phyloP scores from a whole-genome alignment of 2,888 invertebrate genomes.

The Rotaria macrura region DNA sequence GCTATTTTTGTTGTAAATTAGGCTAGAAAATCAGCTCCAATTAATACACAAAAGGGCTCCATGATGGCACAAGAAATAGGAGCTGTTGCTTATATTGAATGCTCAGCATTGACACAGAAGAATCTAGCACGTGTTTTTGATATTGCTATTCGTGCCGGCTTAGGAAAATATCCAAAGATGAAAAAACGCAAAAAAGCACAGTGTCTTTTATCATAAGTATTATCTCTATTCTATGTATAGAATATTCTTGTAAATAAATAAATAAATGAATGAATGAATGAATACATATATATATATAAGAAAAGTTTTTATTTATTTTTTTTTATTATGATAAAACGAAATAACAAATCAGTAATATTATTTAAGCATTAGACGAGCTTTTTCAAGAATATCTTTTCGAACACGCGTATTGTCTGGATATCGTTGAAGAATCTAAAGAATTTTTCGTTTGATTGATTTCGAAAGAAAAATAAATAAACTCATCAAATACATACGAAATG shows the following conservation, averaged over 20 bases:
- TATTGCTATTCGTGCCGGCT: conserved; percentile 85
- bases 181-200: background rate
- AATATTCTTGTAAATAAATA: background rate
- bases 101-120: conserved; percentile 92
- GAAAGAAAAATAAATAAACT: background rate
- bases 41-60: conserved; percentile 28
- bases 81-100: conserved; percentile 66
- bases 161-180: conserved; percentile 52
- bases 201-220: background rate
- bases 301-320: no score
- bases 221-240: background rate
- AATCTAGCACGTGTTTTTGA: conserved; percentile 97
- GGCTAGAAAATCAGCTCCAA: conserved; percentile 19
- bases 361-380: conserved; percentile 26
- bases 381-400: conserved; percentile 32
- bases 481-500: conserved; percentile 54
- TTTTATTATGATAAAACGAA: no score
- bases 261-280: background rate
- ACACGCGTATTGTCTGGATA: conserved; percentile 33
- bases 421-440: conserved; percentile 27
- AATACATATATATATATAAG: background rate
- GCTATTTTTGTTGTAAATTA: background rate
- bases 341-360: background rate
- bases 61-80: conserved; percentile 32
- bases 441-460: no score